A percentile compares a stretch with the other conserved stretches of the same genome.
Conservation (phyloP, 2,113 vertebrate species). For the Egretta garzetta region DNA sequence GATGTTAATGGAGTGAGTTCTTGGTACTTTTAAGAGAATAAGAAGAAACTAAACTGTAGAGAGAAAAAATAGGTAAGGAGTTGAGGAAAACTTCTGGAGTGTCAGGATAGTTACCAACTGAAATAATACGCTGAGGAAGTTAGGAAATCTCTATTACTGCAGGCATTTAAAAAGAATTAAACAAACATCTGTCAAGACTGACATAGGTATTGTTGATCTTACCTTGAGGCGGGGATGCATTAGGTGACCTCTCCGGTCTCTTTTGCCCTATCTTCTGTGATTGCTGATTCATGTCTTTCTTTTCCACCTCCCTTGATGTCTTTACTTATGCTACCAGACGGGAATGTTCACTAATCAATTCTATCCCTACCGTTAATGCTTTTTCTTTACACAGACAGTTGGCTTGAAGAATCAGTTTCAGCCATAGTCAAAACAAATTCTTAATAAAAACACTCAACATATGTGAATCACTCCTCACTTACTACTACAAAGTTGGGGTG, state of each 20-base stretch:
- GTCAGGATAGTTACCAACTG: not conserved
- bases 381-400: not conserved
- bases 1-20: not conserved
- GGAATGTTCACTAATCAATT: conserved; percentile 32
- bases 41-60: not conserved
- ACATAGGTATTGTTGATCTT: not conserved
- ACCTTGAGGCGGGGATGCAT: conserved; percentile 22
- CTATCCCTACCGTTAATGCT: not conserved
- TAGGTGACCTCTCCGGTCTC: not conserved
- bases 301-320: not conserved
- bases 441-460: conserved; percentile 8
- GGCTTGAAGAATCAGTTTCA: conserved; percentile 8
- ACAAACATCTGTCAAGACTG: not conserved
- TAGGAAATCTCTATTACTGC: not conserved
- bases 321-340: not conserved
- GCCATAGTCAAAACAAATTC: conserved; percentile 23
- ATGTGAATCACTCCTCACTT: not conserved
- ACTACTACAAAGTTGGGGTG: not conserved
- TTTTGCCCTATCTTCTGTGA: not conserved
- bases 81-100: not conserved
- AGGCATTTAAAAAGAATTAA: conserved; percentile 25
- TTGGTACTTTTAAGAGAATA: not conserved
- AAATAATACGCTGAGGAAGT: not conserved
- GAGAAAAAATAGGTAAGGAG: not conserved
- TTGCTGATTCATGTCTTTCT: not conserved